Percentiles rank a stretch among this genome's conserved stretches.
These are phyloP conservation scores for Ecliptopera silaceata DNA, from an alignment of 2,888 invertebrate genomes.

Conservation along the genomic window DNA sequence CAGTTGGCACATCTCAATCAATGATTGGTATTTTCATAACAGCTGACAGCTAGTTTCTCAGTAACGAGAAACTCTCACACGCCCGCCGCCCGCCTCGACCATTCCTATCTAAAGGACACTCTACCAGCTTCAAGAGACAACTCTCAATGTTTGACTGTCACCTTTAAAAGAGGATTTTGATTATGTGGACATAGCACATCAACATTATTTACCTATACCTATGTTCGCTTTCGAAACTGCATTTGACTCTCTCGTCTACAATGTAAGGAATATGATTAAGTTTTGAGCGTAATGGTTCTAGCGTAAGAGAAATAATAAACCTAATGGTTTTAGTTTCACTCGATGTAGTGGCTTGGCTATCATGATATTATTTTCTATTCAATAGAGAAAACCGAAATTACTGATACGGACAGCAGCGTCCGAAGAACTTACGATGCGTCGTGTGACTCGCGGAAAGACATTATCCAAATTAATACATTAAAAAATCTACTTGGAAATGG, in stretches of 20 bases:
- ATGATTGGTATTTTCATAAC: background rate
- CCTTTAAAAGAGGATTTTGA: background rate
- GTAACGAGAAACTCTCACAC: slow-evolving; percentile 3
- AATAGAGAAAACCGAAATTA: slow-evolving; percentile 3
- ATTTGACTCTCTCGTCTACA: background rate
- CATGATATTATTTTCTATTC: background rate
- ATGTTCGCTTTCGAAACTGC: background rate
- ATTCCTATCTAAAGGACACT: slow-evolving; percentile 2
- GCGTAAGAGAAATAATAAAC: background rate
- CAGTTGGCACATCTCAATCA: background rate
- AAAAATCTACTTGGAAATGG: slow-evolving; percentile 32
- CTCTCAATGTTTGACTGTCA: slow-evolving; percentile 6
- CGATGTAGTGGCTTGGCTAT: background rate
- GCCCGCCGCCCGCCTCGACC: background rate
- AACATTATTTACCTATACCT: too few species aligned
- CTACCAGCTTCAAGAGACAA: slow-evolving; percentile 5
- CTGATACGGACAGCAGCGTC: slow-evolving; percentile 1
- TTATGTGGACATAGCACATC: background rate
- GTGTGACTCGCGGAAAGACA: slow-evolving; percentile 17
- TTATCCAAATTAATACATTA: slow-evolving; percentile 23
- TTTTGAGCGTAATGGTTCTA: too few species aligned
- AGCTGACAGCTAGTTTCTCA: background rate
- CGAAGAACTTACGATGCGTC: slow-evolving; percentile 4
- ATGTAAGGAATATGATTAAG: background rate
- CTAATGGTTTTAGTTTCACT: background rate